These are phyloP conservation scores for Chlamydotis undulata DNA, from an alignment of 2,113 vertebrate genomes.

Conservation along the genomic window DNA sequence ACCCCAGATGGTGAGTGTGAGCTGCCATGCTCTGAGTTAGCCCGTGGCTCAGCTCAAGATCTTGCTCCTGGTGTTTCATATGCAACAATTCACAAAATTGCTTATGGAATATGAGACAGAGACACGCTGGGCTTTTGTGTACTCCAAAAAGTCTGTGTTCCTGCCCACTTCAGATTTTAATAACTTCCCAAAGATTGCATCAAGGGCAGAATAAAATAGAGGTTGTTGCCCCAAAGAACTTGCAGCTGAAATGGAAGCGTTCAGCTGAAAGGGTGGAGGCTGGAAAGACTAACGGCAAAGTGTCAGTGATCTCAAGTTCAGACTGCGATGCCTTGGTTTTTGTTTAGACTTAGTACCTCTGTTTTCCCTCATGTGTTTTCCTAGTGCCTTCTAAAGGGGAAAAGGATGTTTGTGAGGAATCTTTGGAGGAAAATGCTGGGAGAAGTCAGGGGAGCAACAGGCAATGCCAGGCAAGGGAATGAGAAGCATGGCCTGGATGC, in stretches of 20 bases:
- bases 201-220: neutral
- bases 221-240: neutral
- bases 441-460: neutral
- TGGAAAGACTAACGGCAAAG: neutral
- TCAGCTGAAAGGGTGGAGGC: neutral
- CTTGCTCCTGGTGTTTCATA: neutral
- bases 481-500: neutral
- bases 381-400: neutral
- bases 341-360: neutral
- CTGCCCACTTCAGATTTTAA: neutral
- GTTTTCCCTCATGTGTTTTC: neutral
- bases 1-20: slow-evolving; percentile 40
- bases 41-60: neutral
- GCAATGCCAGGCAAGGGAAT: neutral
- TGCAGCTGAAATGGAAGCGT: neutral
- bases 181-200: neutral
- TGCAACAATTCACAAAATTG: neutral
- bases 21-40: neutral
- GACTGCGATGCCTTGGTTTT: neutral
- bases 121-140: neutral
- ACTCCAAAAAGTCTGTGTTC: neutral
- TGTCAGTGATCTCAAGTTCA: neutral
- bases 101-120: neutral
- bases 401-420: neutral
- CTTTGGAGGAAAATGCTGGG: neutral